Evolutionary conservation across 2,888 invertebrate genomes (phyloP).

Genomic region (Trichogramma dendrolimi): DNA sequence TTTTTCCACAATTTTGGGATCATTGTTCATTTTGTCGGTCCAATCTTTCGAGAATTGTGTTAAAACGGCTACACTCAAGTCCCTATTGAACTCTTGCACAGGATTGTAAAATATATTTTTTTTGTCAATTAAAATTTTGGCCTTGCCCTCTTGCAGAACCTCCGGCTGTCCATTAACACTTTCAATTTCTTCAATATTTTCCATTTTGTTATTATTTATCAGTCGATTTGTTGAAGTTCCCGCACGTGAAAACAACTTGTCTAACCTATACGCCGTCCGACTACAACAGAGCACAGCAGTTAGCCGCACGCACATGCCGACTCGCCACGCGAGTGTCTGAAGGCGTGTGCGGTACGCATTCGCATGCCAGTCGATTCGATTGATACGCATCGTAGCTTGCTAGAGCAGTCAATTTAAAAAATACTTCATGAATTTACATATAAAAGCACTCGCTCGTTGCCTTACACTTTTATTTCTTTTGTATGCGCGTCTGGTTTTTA

Average conservation of each 20-base stretch:
- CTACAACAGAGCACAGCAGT: too few relatives aligned
- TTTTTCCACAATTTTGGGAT: neutral
- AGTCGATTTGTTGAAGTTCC: neutral
- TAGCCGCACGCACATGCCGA: too few relatives aligned
- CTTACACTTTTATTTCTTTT: too few relatives aligned
- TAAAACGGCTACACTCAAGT: conserved; percentile 77
- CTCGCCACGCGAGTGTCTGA: too few relatives aligned
- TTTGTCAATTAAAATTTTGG: conserved; percentile 65
- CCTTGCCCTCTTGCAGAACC: conserved; percentile 66
- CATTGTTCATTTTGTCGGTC: conserved; percentile 1
- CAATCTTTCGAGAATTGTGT: conserved; percentile 62
- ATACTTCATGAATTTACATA: too few relatives aligned
- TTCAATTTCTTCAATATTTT: neutral
- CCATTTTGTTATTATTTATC: conserved; percentile 5
- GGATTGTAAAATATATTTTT: conserved; percentile 95
- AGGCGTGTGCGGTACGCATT: too few relatives aligned
- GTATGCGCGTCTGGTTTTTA: too few relatives aligned
- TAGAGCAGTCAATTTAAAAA: too few relatives aligned
- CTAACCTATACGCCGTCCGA: conserved; percentile 9
- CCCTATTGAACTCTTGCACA: conserved; percentile 97
- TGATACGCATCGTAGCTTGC: too few relatives aligned
- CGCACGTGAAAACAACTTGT: neutral
- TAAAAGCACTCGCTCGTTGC: too few relatives aligned
- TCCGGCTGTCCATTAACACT: neutral
- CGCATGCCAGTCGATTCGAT: too few relatives aligned